Evolutionary conservation across 2,113 vertebrate species (phyloP).

Genomic region (Pogona vitticeps): DNA sequence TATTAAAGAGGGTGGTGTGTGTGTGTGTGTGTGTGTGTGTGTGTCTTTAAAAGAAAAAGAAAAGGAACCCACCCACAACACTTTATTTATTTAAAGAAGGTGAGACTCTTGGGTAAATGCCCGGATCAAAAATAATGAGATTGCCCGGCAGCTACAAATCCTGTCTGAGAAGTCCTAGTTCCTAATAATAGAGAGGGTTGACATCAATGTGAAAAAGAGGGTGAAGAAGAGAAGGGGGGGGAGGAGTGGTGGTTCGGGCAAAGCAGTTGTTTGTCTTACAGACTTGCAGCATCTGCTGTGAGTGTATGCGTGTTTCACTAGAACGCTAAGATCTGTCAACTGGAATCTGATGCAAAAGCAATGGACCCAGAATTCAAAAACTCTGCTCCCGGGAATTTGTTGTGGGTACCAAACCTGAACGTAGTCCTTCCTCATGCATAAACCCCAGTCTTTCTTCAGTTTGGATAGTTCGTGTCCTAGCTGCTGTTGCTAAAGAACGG

Average conservation of each 20-base stretch:
- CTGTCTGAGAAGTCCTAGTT: conserved; percentile 65
- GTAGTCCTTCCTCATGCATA: background rate
- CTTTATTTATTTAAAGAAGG: conserved; percentile 77
- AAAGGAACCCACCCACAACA: conserved; percentile 40
- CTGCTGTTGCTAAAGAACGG: background rate
- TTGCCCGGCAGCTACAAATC: conserved; percentile 69
- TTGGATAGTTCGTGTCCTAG: background rate
- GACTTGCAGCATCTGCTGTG: background rate
- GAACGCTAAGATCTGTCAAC: background rate
- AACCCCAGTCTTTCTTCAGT: background rate
- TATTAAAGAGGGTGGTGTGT: conserved; percentile 71
- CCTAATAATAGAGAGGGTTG: conserved; percentile 67
- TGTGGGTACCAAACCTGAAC: background rate
- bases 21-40: too few relatives aligned
- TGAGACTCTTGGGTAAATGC: conserved; percentile 67
- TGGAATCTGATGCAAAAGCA: background rate
- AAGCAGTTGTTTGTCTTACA: background rate
- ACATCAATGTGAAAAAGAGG: conserved; percentile 37
- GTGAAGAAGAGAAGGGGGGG: conserved; percentile 53
- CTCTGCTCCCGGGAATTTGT: too few relatives aligned
- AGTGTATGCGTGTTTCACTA: background rate
- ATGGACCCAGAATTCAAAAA: background rate
- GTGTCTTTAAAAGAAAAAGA: conserved; percentile 26
- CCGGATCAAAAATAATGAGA: conserved; percentile 74
- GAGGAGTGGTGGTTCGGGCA: background rate